A percentile compares a stretch with the other conserved stretches of the same genome.
phyloP scores from a whole-genome alignment of 2,888 invertebrate species.

The Caenorhabditis sp. region DNA sequence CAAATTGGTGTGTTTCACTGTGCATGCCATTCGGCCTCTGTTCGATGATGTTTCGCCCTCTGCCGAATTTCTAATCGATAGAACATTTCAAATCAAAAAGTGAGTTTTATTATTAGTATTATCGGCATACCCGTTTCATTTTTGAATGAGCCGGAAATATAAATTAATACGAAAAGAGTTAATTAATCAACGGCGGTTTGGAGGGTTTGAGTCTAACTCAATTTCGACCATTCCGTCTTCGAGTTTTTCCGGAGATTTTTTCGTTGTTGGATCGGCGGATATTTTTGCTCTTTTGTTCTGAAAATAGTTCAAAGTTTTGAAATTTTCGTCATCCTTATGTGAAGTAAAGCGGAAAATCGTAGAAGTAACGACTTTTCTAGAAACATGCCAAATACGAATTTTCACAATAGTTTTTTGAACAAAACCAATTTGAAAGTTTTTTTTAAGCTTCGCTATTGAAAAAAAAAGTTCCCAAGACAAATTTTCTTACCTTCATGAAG shows the following conservation, averaged over 20 bases:
- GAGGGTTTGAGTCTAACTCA: constrained; percentile 46
- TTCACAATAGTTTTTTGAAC: too few species aligned
- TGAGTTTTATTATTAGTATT: constrained; percentile 20
- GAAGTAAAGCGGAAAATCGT: too few species aligned
- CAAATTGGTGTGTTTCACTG: constrained; percentile 47
- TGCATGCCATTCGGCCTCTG: constrained; percentile 21
- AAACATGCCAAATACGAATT: too few species aligned
- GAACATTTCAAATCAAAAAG: constrained; percentile 32
- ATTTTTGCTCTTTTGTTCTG: background rate
- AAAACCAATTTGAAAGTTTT: too few species aligned
- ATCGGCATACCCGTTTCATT: background rate
- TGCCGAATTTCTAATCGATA: constrained; percentile 35
- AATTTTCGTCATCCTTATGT: too few species aligned
- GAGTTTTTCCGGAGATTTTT: constrained; percentile 29
- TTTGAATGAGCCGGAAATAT: background rate
- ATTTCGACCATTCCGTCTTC: constrained; percentile 62
- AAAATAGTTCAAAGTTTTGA: background rate
- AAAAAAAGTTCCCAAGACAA: constrained; percentile 2
- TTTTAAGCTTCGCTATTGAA: constrained; percentile 2
- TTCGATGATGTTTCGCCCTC: constrained; percentile 25
- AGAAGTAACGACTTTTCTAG: too few species aligned
- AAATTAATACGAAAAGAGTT: background rate
- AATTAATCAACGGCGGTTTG: constrained; percentile 6
- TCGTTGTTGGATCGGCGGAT: background rate
- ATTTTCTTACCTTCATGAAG: constrained; percentile 52